Conservation (phyloP, 2,888 invertebrate genomes). For the Parnassius apollo region DNA sequence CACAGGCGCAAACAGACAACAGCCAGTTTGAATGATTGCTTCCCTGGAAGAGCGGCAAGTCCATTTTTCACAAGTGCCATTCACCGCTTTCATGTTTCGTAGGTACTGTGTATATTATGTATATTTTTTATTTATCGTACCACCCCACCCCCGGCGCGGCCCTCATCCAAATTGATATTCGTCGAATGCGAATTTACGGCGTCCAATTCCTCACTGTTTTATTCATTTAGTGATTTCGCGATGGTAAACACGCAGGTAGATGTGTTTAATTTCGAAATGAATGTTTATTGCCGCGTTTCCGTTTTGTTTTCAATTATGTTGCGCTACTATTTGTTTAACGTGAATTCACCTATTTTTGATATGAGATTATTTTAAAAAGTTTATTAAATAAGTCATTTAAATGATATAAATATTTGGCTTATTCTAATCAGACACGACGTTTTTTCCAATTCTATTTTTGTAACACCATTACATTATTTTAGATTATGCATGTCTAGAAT, state of each 20-base stretch:
- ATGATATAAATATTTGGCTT: too few species aligned
- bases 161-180: conserved; percentile 76
- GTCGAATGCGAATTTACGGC: conserved; percentile 71
- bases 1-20: conserved; percentile 79
- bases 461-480: too few species aligned
- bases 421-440: too few species aligned
- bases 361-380: conserved; percentile 30
- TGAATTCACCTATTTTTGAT: conserved; percentile 41
- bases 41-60: conserved; percentile 80
- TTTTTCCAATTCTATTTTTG: too few species aligned
- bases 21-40: conserved; percentile 81
- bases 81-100: conserved; percentile 77
- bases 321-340: conserved; percentile 46
- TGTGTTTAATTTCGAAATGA: conserved; percentile 80
- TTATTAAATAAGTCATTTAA: conserved; percentile 26
- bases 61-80: conserved; percentile 82
- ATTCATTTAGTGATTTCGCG: conserved; percentile 79
- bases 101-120: conserved; percentile 64
- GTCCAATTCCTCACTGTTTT: conserved; percentile 75
- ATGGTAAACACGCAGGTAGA: conserved; percentile 77
- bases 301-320: conserved; percentile 64
- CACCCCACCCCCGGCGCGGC: conserved; percentile 50
- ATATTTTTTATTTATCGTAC: conserved; percentile 74
- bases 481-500: too few species aligned
- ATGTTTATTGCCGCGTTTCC: conserved; percentile 77